A percentile compares a stretch with the other conserved stretches of the same genome.
These are phyloP conservation scores for Pangasius djambal DNA, from an alignment of 2,797 vertebrate genomes.

Conservation along the genomic window DNA sequence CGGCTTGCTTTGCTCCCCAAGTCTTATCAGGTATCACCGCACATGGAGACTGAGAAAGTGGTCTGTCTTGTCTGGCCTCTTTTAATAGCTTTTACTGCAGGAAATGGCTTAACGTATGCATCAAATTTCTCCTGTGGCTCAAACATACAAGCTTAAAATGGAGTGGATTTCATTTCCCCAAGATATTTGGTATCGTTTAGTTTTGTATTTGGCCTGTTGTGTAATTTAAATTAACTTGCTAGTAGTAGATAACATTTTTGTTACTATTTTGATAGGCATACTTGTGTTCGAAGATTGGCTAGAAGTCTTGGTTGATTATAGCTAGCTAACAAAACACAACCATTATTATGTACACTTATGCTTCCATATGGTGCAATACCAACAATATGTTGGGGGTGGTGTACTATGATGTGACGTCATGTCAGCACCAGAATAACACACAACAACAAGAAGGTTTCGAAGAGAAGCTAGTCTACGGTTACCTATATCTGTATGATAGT, in stretches of 20 bases:
- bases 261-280: too few species aligned
- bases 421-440: not conserved
- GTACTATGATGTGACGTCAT: not conserved
- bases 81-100: constrained; percentile 26
- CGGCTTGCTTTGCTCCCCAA: not conserved
- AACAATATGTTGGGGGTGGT: not conserved
- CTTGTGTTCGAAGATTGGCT: not conserved
- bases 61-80: constrained; percentile 1
- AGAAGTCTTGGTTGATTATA: not conserved
- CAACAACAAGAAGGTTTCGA: not conserved
- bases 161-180: not conserved
- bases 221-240: not conserved
- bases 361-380: not conserved
- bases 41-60: not conserved
- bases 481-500: not conserved
- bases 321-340: not conserved
- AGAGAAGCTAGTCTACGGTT: not conserved
- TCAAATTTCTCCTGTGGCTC: not conserved
- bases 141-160: not conserved
- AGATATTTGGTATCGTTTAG: not conserved
- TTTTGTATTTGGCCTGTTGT: not conserved
- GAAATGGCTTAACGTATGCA: constrained; percentile 11
- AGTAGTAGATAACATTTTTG: not conserved
- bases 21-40: constrained; percentile 34
- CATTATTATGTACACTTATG: not conserved